Evolutionary conservation across 2,113 vertebrate genomes (phyloP), one percentile per base, ranked within the genome.

Genomic region (Platichthys flesus): DNA sequence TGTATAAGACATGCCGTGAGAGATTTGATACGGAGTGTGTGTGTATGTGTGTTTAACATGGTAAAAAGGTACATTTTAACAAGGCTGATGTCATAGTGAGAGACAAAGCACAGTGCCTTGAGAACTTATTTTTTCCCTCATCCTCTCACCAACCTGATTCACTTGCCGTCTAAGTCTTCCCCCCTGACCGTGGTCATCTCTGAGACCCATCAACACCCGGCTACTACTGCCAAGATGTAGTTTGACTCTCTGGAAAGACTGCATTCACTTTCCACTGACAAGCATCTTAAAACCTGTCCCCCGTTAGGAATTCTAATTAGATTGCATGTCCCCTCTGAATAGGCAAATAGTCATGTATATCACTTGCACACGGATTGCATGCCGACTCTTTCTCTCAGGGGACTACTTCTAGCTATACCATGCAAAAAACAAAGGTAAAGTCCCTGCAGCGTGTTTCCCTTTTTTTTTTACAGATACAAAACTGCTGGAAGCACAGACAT

Each of bases 1-100:
- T 84, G 78, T 71, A 47, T 56, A 68, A 86, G 77, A 72, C 4
- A 0, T 56, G 67, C 74, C 59, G 67, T 61, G 26, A 70, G 71
- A 83, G 81, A 54, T 45, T 64, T 54, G 12, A 42, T 42, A 42
- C 10, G 58, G 54, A 62, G 42, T 61, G 74, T 21, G n/a, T 83
- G 71, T 81, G 84, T 81, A 2, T 40, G 40, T 42, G 40, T 71
- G 9, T 81, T 74, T 13, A 79, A 83, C 70, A 70, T 70, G 47
- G 37, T 57, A 62, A 68, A 78, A 78, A 82, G 59, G 37, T 60
- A 71, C 2, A 52, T 49, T 76, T 84, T 82, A 83, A 88, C 20
- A 2, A 85, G 64, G 40, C 62, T 81, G 79, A 81, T 75, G 77
- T 73, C 69, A 75, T 37, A 42, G 13, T 0, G 1, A 63, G 60